Base-by-base conservation (phyloP, 2,888 invertebrate genomes). In the Epistrophe grossulariae region DNA sequence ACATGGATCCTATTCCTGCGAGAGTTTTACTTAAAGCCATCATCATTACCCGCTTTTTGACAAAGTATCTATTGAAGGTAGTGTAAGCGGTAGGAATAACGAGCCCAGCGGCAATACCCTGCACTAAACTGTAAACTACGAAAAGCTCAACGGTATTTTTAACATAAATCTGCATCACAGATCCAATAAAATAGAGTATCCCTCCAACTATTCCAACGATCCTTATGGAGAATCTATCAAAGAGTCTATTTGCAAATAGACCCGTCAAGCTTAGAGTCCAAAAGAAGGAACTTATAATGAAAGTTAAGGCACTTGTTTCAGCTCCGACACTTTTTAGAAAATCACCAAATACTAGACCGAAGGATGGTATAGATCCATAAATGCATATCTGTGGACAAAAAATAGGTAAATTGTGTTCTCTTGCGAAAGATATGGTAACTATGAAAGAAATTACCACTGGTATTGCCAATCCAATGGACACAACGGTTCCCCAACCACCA, bases 41-140 rank as follows among this genome's bases (percentile, higher is more conserved):
- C 93, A 96, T 95, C 72, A 95, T 94, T 0, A 95, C 95, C 7
- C 96, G 94, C 90, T 94, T 95, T 89, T 94, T 94, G 0, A 95
- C 94, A 89, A 97, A 97, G 90, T 96, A 97, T 85, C 95, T 94
- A 89, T 97, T 96, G 89, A 97, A 96, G 9, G 95, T 95, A 1
- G 96, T 95, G 88, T 95, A 96, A 59, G 95, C 94, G 4, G 96
- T 94, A 48, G 96, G 96, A 84, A 96, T 93, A 93, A 96, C 95
- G 0, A 96, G 93, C 0, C 97, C 97, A 73, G 96, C 95, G 8
- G 96, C 96, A 15, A 95, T 92, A 19, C 96, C 97, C 95, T 93
- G 94, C 28, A 96, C 91, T 28, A 96, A 92, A 85, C 95, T 95
- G 90, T 95, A 96, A 0, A 95, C 94, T 64, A 96, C 92, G 0